Evolutionary conservation across 2,888 invertebrate species (phyloP).

Genomic region (Osmoderma eremita): DNA sequence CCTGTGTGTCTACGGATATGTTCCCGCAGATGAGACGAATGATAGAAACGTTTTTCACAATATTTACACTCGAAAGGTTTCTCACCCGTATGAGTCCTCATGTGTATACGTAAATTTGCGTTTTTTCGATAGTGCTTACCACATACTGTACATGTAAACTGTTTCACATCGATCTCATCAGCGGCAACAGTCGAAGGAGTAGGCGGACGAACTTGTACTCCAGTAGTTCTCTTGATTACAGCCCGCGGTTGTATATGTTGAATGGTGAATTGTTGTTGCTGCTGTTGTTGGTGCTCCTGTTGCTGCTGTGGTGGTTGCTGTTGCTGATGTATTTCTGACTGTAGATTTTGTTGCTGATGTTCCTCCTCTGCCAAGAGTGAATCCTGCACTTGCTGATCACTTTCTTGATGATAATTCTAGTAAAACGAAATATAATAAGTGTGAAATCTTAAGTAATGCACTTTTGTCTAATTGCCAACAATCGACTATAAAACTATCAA

Average conservation of each 20-base stretch:
- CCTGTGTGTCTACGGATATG: conserved; percentile 61
- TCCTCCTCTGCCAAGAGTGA: background rate
- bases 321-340: conserved; percentile 21
- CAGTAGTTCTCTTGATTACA: conserved; percentile 58
- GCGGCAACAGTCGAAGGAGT: conserved; percentile 50
- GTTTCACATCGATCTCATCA: conserved; percentile 48
- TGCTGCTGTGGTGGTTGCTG: conserved; percentile 33
- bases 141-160: conserved; percentile 57
- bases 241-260: conserved; percentile 43
- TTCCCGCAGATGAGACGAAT: conserved; percentile 60
- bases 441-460: background rate
- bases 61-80: conserved; percentile 62
- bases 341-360: conserved; percentile 16
- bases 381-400: background rate
- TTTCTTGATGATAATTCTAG: conserved; percentile 9
- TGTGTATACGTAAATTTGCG: conserved; percentile 60
- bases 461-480: conserved; percentile 5
- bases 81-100: conserved; percentile 62
- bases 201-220: conserved; percentile 57
- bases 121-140: conserved; percentile 60
- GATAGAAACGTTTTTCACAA: conserved; percentile 61
- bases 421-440: background rate
- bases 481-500: background rate
- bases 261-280: conserved; percentile 38
- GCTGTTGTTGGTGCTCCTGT: conserved; percentile 39